A percentile compares a stretch with the other conserved stretches of the same genome.
phyloP scores from a whole-genome alignment of 1,140 invertebrate species.

The Mya arenaria region DNA sequence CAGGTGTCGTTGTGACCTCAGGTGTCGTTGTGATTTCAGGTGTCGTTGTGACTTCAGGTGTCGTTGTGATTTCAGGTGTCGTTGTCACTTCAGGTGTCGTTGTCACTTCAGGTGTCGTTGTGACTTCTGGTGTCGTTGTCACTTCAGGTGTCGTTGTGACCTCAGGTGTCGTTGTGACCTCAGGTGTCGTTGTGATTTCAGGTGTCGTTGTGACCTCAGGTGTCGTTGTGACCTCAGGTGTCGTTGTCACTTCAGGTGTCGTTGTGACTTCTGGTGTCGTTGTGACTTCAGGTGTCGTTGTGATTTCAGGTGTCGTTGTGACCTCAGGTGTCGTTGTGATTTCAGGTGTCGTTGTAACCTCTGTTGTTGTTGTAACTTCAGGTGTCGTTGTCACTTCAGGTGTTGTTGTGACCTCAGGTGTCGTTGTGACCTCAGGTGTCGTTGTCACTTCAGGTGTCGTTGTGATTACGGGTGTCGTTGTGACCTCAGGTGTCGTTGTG shows the following conservation, averaged over 20 bases:
- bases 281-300: not conserved
- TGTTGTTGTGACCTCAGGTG: not conserved
- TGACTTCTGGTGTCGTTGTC: not conserved
- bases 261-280: not conserved
- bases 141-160: not conserved
- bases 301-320: not conserved
- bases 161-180: not conserved
- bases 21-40: not conserved
- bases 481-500: no score
- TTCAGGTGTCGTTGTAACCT: not conserved
- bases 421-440: not conserved
- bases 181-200: not conserved
- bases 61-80: no score
- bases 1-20: not conserved
- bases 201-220: not conserved
- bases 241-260: not conserved
- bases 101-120: not conserved
- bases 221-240: not conserved
- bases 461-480: no score
- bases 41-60: slow-evolving; percentile 5
- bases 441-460: no score
- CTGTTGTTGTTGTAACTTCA: not conserved
- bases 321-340: not conserved
- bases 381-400: not conserved
- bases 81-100: not conserved